These are phyloP conservation scores for Thymallus thymallus DNA, from an alignment of 2,113 vertebrate species.

Conservation along the genomic window DNA sequence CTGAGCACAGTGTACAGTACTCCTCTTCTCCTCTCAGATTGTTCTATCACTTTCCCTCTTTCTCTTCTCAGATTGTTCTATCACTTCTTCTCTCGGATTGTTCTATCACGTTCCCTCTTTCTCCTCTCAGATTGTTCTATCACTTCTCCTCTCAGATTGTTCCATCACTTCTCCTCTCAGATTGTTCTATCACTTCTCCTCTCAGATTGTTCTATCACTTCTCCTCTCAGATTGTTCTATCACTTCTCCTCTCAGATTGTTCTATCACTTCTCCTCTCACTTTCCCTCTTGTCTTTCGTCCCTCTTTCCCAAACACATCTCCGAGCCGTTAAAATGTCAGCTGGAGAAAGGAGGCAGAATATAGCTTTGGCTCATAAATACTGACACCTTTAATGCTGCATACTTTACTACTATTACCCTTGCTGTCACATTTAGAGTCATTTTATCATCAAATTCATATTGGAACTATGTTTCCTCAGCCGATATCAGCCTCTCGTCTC, in stretches of 20 bases:
- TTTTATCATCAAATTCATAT: conserved; percentile 31
- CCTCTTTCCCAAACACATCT: not conserved
- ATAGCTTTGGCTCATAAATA: conserved; percentile 33
- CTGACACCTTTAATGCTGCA: conserved; percentile 33
- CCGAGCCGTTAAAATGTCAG: not conserved
- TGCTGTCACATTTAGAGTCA: conserved; percentile 40
- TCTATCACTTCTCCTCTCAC: not conserved
- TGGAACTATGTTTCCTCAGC: conserved; percentile 27
- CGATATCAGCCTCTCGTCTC: conserved; percentile 9
- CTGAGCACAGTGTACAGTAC: too few relatives aligned
- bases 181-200: not conserved
- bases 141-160: conserved; percentile 1
- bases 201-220: too few relatives aligned
- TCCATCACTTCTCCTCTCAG: not conserved
- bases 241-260: too few relatives aligned
- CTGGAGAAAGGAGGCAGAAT: conserved; percentile 24
- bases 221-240: not conserved
- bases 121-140: too few relatives aligned
- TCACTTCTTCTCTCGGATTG: not conserved
- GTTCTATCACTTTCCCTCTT: not conserved
- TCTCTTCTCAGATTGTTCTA: too few relatives aligned
- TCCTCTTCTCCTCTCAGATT: not conserved
- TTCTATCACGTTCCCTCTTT: too few relatives aligned
- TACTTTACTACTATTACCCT: conserved; percentile 39
- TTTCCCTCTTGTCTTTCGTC: not conserved